Evolutionary conservation across 1,140 invertebrate genomes (phyloP).

Genomic region (Drosophila obscura): DNA sequence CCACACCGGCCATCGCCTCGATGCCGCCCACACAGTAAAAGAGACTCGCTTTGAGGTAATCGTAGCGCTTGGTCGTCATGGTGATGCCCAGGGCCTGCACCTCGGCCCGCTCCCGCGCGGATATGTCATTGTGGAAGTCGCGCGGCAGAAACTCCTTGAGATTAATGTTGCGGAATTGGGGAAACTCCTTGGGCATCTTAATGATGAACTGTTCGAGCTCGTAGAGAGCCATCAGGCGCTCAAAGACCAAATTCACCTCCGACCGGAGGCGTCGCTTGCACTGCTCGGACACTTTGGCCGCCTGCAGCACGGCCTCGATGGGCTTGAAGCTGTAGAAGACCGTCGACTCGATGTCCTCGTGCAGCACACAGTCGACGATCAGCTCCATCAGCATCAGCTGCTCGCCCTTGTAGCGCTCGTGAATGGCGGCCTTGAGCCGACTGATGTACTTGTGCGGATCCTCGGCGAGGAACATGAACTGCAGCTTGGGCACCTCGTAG

Average conservation of each 20-base stretch:
- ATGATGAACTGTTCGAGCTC: conserved; percentile 74
- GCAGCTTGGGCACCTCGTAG: conserved; percentile 69
- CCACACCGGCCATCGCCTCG: conserved; percentile 71
- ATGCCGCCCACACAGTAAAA: conserved; percentile 68
- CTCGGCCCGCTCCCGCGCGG: conserved; percentile 39
- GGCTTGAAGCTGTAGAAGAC: conserved; percentile 61
- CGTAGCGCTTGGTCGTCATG: conserved; percentile 45
- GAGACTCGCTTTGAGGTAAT: conserved; percentile 46
- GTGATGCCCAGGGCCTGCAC: conserved; percentile 46
- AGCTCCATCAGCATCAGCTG: conserved; percentile 72
- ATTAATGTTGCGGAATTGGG: conserved; percentile 56
- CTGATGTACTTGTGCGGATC: conserved; percentile 66
- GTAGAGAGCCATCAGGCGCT: conserved; percentile 75
- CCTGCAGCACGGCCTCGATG: conserved; percentile 48
- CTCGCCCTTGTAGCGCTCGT: conserved; percentile 68
- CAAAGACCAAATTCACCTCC: conserved; percentile 72
- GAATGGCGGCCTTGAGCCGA: conserved; percentile 62
- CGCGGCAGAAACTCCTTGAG: conserved; percentile 61
- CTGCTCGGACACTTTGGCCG: conserved; percentile 44
- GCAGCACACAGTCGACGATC: conserved; percentile 76
- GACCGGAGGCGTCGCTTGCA: conserved; percentile 59
- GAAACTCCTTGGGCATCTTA: conserved; percentile 77
- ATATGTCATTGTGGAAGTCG: conserved; percentile 30
- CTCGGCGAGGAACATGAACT: conserved; percentile 81
- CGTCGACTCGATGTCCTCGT: conserved; percentile 67